These are phyloP conservation scores for Heliconius hortense DNA, from an alignment of 2,888 invertebrate genomes.

Conservation along the genomic window DNA sequence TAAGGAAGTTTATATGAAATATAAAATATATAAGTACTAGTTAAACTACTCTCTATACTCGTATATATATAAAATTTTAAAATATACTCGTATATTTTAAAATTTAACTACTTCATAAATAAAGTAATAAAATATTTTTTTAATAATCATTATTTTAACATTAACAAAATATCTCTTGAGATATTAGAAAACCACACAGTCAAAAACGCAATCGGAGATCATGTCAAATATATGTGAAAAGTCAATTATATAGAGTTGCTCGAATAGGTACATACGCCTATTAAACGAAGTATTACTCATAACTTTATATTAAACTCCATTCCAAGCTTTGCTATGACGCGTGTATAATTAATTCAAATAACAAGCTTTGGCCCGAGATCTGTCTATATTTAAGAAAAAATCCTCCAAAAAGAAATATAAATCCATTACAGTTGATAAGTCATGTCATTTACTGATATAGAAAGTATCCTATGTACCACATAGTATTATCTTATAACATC, in stretches of 20 bases:
- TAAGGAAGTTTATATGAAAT: too few relatives aligned
- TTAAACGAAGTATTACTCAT: background rate
- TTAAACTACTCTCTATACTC: too few relatives aligned
- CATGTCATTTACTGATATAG: background rate
- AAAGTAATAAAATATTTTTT: too few relatives aligned
- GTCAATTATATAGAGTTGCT: background rate
- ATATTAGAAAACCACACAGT: too few relatives aligned
- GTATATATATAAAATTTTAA: too few relatives aligned
- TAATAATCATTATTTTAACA: too few relatives aligned
- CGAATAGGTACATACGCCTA: background rate
- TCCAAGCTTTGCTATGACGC: slow-evolving; percentile 1
- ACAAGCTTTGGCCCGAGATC: background rate
- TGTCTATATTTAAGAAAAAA: background rate
- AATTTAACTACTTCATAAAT: too few relatives aligned
- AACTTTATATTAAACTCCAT: background rate
- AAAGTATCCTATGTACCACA: background rate
- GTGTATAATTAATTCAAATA: background rate
- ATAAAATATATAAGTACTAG: too few relatives aligned
- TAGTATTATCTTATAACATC: too few relatives aligned
- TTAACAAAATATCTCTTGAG: too few relatives aligned
- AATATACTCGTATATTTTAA: too few relatives aligned
- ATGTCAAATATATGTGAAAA: background rate
- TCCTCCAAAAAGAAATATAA: background rate
- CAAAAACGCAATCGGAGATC: too few relatives aligned
- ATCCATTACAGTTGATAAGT: background rate